Evolutionary conservation across 2,113 vertebrate species (phyloP), one percentile per base, ranked within the genome.

Genomic region (Tretioscincus oriximinensis): DNA sequence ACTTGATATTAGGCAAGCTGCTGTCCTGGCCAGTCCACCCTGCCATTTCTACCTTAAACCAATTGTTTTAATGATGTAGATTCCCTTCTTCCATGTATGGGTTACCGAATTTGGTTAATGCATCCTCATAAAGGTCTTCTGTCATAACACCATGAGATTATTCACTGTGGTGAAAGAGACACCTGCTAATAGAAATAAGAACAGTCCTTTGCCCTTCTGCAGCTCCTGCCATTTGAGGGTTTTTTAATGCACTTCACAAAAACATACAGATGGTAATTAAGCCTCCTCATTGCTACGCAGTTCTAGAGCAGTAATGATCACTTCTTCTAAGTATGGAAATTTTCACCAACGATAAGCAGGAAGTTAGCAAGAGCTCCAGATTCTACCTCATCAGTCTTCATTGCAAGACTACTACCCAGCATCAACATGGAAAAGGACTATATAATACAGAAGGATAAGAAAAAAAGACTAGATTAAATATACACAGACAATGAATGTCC

Each of bases 91-190:
- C 2, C 45, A 72, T 81, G 74, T 76, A 64, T 29, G 68, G 10
- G 67, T 16, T 29, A 79, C 73, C 86, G 22, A 51, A 78, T 76
- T 85, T 87, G 66, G 12, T 76, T 85, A 75, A 35, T 24, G 47
- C 11, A 7, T 58, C 6, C 28, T 60, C 41, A 58, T 68, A 68
- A 29, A 61, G 7, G 26, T 31, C 54, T 41, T 49, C 12, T 63
- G 22, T 86, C 77, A 78, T 86, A 84, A 69, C 69, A 41, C 12
- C 5, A 77, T 63, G 87, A 73, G 80, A 81, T 83, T 73, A 79
- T 1, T 1, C 61, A 65, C 81, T 85, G 16, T 69, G 54, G 65
- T 35, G 64, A 75, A 74, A 60, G 76, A 24, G 81, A 35, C 61
- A 89, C 49, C 64, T 54, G 81, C 63, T 75, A 76, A 16, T 49